Base-by-base conservation (phyloP, 2,113 vertebrate species). In the Pygoscelis adeliae region DNA sequence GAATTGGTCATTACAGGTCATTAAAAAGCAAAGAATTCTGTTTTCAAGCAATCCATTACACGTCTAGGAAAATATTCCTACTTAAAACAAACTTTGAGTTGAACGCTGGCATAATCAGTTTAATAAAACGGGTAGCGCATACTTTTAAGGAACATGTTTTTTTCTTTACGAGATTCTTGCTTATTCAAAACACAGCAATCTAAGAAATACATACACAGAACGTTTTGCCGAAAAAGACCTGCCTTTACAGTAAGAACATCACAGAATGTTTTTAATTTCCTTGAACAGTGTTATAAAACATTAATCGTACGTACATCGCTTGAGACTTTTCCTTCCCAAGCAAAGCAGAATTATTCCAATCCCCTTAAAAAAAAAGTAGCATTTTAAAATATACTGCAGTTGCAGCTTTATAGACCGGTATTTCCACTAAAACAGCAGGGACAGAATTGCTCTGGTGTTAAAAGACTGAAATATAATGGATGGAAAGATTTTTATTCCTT, bases 191-290 rank as follows among this genome's bases (percentile, higher is more conserved):
- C 91, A 94, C 93, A 36, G 91, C 96, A 93, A 94, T 96, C 89
- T 97, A 88, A 95, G 96, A 93, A 93, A 97, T 81, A 92, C 91
- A 94, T 96, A 97, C 90, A 95, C 92, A 93, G 95, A 97, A 94
- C 66, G 32, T 80, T 91, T 95, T 89, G 96, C 97, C 95, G 97
- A 87, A 93, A 90, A 78, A 67, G 65, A 74, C 78, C 67, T 87
- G 65, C 72, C 72, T 94, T 90, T 84, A 38, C 94, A 55, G 74
- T 49, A 92, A 97, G 97, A 97, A 93, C 95, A 95, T 96, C 97
- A 81, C 73, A 93, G 96, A 97, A 95, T 97, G 97, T 97, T 98
- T 95, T 98, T 98, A 94, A 96, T 98, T 98, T 97, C 98, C 97
- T 97, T 93, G 94, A 98, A 96, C 95, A 98, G 84, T 82, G 82